These are phyloP conservation scores for Catharus fuscescens DNA, from an alignment of 2,113 vertebrate species.

Conservation along the genomic window DNA sequence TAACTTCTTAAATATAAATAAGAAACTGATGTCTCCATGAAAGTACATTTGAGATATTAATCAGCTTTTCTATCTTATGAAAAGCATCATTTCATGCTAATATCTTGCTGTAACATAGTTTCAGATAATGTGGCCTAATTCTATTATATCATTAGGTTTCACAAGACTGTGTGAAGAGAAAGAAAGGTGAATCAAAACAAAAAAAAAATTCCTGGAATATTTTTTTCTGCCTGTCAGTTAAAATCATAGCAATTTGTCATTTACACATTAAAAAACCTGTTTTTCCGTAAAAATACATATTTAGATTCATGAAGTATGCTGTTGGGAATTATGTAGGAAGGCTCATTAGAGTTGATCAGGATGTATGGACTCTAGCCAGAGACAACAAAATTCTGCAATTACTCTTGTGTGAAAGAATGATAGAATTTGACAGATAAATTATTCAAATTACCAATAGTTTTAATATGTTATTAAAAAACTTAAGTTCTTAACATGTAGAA, in stretches of 20 bases:
- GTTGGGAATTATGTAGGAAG: not conserved
- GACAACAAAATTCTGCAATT: not conserved
- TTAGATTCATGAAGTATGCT: not conserved
- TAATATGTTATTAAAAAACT: not conserved
- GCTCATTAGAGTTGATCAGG: not conserved
- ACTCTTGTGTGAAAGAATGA: not conserved
- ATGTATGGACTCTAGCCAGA: not conserved
- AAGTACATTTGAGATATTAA: not conserved
- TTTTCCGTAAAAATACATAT: not conserved
- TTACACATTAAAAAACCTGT: not conserved
- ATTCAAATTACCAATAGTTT: not conserved
- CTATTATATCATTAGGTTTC: not conserved
- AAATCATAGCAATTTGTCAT: not conserved
- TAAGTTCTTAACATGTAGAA: not conserved
- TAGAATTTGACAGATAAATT: not conserved
- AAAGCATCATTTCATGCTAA: not conserved
- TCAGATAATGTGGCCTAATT: not conserved
- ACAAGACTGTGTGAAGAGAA: not conserved
- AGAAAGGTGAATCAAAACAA: not conserved
- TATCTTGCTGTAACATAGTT: not conserved
- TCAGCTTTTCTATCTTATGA: not conserved
- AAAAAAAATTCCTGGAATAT: rapidly evolving
- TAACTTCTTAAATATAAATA: not conserved
- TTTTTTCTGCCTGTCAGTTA: not conserved
- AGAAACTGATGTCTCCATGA: not conserved